Conservation (phyloP, 1,140 invertebrate genomes). For the Probaryconus sp. region DNA sequence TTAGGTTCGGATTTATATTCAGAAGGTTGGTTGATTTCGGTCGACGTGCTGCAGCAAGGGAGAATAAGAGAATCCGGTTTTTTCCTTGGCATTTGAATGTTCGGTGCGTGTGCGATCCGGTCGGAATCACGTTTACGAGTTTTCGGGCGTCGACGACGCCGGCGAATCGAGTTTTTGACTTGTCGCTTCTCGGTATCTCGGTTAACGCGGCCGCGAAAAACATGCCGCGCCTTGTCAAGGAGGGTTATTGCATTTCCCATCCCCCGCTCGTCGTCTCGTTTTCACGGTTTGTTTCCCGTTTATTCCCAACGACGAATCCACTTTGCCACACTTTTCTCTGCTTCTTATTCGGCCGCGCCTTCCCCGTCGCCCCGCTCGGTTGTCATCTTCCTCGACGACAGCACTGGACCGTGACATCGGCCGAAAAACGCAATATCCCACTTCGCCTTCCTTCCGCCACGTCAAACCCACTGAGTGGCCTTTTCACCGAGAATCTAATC, state of each 20-base stretch:
- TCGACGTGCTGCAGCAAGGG: no score
- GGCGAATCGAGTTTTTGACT: conserved; percentile 56
- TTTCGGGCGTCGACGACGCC: conserved; percentile 29
- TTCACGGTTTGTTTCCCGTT: conserved; percentile 74
- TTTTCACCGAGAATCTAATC: conserved; percentile 64
- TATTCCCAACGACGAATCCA: conserved; percentile 60
- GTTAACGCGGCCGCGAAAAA: conserved; percentile 53
- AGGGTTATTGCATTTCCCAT: conserved; percentile 71
- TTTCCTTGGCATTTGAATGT: conserved; percentile 39
- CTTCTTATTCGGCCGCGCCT: conserved; percentile 17
- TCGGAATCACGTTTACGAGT: conserved; percentile 7
- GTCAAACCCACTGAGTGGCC: conserved; percentile 64
- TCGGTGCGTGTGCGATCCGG: conserved; percentile 5
- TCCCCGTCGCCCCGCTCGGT: conserved; percentile 25
- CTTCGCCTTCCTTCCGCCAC: conserved; percentile 60
- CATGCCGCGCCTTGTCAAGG: conserved; percentile 63
- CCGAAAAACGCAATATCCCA: conserved; percentile 58
- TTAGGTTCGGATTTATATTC: conserved; percentile 60
- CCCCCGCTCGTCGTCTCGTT: conserved; percentile 67
- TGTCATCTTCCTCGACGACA: conserved; percentile 34
- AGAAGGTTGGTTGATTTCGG: conserved; percentile 44
- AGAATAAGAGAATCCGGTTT: conserved; percentile 37
- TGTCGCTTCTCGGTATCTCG: conserved; percentile 36
- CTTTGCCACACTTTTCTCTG: conserved; percentile 23
- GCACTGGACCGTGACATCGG: conserved; percentile 54